Percentiles rank a stretch among this genome's conserved stretches.
Evolutionary conservation across 2,113 vertebrate species (phyloP).

Genomic region (Paratilapia polleni): DNA sequence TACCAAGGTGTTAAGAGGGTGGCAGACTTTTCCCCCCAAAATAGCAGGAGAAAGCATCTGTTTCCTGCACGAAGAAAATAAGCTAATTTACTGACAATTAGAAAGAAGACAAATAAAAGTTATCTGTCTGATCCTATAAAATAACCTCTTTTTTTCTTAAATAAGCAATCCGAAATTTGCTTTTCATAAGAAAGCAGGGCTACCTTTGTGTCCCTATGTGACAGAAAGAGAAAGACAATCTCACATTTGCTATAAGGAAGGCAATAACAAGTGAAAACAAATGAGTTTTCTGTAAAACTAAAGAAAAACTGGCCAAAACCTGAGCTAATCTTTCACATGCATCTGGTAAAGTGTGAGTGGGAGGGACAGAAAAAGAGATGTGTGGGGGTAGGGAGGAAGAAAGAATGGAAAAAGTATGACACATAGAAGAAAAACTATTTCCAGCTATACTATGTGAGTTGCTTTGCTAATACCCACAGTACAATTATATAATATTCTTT

Average conservation of each 20-base stretch:
- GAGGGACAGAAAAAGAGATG: conserved; percentile 55
- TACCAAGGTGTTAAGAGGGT: neutral
- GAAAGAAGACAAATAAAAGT: neutral
- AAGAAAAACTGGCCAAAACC: conserved; percentile 15
- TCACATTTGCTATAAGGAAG: neutral
- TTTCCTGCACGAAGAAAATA: neutral
- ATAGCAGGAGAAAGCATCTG: neutral
- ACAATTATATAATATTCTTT: conserved; percentile 59
- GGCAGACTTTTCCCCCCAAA: fast-evolving
- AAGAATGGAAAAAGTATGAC: conserved; percentile 71
- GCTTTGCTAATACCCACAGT: conserved; percentile 44
- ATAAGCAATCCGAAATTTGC: neutral
- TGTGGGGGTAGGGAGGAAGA: conserved; percentile 56
- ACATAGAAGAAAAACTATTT: conserved; percentile 71
- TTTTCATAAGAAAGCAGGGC: neutral
- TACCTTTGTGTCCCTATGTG: neutral
- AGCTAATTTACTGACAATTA: neutral
- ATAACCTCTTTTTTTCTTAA: neutral
- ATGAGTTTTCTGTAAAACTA: neutral
- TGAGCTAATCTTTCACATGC: conserved; percentile 44
- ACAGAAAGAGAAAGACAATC: neutral
- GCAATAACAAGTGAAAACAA: neutral
- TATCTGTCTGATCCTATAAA: neutral
- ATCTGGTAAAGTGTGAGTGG: conserved; percentile 59
- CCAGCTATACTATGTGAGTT: conserved; percentile 32